A percentile compares a stretch with the other conserved stretches of the same genome.
phyloP scores from a whole-genome alignment of 92 coral and sea anemone genomes.

The Porites evermanni region DNA sequence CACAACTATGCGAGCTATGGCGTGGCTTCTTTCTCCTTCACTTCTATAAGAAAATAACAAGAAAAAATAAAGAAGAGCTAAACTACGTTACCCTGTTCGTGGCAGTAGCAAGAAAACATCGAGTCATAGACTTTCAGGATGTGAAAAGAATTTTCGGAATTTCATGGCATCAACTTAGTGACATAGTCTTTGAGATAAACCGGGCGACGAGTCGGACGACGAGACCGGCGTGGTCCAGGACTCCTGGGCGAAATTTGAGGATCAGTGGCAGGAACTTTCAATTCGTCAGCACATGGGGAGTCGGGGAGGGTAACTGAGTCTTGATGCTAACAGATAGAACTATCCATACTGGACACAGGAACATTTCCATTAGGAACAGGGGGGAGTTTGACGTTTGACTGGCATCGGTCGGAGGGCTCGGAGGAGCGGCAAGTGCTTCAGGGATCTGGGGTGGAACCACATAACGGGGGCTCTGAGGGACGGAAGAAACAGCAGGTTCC shows the following conservation, averaged over 20 bases:
- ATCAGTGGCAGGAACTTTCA: slow-evolving; percentile 11
- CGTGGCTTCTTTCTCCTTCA: not conserved
- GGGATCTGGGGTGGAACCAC: slow-evolving; percentile 15
- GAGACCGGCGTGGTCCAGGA: slow-evolving; percentile 26
- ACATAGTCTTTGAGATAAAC: slow-evolving; percentile 24
- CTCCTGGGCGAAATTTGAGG: not conserved
- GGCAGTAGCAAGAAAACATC: not conserved
- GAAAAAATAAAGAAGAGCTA: not conserved
- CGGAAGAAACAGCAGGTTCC: slow-evolving; percentile 2
- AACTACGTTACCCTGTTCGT: not conserved
- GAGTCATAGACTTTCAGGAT: not conserved
- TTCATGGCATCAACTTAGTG: not conserved
- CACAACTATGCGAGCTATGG: not conserved
- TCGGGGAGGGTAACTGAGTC: slow-evolving; percentile 10
- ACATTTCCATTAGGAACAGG: not conserved
- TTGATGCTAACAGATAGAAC: not conserved
- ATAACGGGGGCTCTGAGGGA: slow-evolving; percentile 1
- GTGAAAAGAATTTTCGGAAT: not conserved
- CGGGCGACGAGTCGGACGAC: slow-evolving; percentile 29
- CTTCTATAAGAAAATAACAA: not conserved
- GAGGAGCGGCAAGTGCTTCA: slow-evolving; percentile 1
- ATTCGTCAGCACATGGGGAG: slow-evolving; percentile 14
- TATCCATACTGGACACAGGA: not conserved
- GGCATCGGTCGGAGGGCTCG: not conserved
- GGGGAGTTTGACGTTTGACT: not conserved